These are phyloP conservation scores for Falco berigora DNA, from an alignment of 2,797 vertebrate genomes.

Conservation along the genomic window DNA sequence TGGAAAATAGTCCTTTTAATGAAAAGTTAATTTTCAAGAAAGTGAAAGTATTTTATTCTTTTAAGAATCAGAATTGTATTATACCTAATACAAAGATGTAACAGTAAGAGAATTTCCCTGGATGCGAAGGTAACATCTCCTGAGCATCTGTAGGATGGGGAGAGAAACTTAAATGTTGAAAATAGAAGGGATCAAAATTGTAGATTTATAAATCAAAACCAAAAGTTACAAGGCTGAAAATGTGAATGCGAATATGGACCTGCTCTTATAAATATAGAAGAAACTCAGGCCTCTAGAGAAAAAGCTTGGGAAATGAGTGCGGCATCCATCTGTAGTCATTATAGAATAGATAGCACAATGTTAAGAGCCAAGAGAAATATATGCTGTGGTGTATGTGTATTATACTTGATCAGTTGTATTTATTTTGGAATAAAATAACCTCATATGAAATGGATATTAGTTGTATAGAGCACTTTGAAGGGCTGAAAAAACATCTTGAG, in stretches of 20 bases:
- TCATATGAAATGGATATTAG: background rate
- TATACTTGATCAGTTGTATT: background rate
- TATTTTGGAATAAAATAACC: background rate
- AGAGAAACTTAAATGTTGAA: background rate
- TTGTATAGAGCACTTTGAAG: background rate
- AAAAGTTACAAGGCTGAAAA: background rate
- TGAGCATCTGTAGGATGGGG: background rate
- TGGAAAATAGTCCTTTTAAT: background rate
- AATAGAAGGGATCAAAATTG: background rate
- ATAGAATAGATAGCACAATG: background rate
- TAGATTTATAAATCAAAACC: background rate
- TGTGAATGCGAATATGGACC: background rate
- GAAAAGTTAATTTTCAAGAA: background rate
- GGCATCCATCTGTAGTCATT: constrained; percentile 1
- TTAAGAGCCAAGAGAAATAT: background rate
- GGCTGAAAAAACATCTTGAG: background rate
- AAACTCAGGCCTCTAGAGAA: background rate
- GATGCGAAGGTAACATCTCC: background rate
- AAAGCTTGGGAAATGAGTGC: background rate
- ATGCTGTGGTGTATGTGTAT: background rate
- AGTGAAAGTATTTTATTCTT: background rate
- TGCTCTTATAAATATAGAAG: background rate
- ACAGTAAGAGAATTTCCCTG: background rate
- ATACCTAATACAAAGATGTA: background rate
- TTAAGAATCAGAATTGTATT: background rate